Evolutionary conservation across 2,888 invertebrate species (phyloP), one percentile per base, ranked within the genome.

Genomic region (Drosophila austrosaltans): DNA sequence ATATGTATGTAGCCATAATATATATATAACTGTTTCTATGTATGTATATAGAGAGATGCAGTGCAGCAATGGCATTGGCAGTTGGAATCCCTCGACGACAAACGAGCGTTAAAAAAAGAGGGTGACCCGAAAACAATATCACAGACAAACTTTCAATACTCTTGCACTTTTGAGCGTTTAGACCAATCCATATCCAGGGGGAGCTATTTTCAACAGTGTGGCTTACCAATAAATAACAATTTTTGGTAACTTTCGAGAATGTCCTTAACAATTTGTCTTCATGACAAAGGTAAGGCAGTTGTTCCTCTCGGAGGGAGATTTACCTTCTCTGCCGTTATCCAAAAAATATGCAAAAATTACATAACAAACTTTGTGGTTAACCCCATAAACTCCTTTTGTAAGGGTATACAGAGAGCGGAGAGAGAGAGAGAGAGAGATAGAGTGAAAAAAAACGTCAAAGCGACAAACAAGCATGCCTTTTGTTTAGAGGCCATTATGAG

Each of bases 401-500:
- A 48, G 48, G 48, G 48, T 48, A 48, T 36, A 36, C 1, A 36
- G 10, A 36, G 32, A 32, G 6, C 7, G 6, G 6, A 32, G 32
- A 32, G 32, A 32, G 32, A 6, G 32, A 6, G 32, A 32, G 32
- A 36, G 36, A 8, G 36, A 36, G 36, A 36, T 10, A 12, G 48
- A 25, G 48, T 48, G 22, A 39, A 63, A 63, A 61, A 53, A 22
- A 53, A 3, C 25, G 48, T 48, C 48, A 48, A 48, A 48, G 48
- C 48, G 48, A 25, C 48, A 48, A 82, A 79, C 83, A 88, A 83
- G 81, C 83, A 74, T 75, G 83, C 70, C 84, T 75, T 83, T 88
- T 88, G 84, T 88, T 82, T 87, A 76, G 76, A 76, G 89, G 78
- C 73, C 83, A 86, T 73, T 73, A 73, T 56, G 75, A 39, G 16